Conservation (phyloP, 1,140 invertebrate genomes). For the Parasteatoda tepidariorum region DNA sequence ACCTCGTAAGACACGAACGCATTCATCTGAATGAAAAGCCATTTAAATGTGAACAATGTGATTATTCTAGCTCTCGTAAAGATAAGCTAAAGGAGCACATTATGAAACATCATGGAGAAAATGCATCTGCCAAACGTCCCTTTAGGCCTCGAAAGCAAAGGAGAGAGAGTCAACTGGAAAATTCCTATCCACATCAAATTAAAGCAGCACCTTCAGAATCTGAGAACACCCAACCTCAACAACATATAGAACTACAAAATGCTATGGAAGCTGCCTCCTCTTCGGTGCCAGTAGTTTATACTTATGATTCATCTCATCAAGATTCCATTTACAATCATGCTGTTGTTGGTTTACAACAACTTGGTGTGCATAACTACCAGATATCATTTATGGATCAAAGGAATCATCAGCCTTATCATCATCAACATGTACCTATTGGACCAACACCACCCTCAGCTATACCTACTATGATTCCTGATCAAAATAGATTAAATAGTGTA, state of each 20-base stretch:
- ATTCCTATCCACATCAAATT: background rate
- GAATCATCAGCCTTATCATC: constrained; percentile 16
- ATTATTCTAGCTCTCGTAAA: constrained; percentile 75
- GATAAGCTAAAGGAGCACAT: constrained; percentile 79
- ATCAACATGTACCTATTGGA: background rate
- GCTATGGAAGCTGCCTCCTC: background rate
- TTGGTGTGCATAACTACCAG: constrained; percentile 5
- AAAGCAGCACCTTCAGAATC: background rate
- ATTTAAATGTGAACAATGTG: constrained; percentile 74
- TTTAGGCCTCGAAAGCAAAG: constrained; percentile 69
- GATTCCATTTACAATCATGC: background rate
- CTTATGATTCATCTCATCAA: constrained; percentile 19
- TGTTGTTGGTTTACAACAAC: background rate
- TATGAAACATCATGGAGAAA: constrained; percentile 74
- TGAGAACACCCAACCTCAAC: constrained; percentile 15
- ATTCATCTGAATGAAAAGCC: constrained; percentile 76
- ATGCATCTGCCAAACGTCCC: constrained; percentile 71
- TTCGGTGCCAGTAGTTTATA: constrained; percentile 9
- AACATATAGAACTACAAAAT: constrained; percentile 9
- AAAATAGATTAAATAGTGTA: constrained; percentile 5
- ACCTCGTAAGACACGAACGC: constrained; percentile 75
- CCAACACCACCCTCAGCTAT: background rate
- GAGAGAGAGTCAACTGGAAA: background rate
- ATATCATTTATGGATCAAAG: constrained; percentile 11
- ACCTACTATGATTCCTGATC: constrained; percentile 24